Conservation (phyloP, 2,113 vertebrate species). For the Sebastes schlegelii region DNA sequence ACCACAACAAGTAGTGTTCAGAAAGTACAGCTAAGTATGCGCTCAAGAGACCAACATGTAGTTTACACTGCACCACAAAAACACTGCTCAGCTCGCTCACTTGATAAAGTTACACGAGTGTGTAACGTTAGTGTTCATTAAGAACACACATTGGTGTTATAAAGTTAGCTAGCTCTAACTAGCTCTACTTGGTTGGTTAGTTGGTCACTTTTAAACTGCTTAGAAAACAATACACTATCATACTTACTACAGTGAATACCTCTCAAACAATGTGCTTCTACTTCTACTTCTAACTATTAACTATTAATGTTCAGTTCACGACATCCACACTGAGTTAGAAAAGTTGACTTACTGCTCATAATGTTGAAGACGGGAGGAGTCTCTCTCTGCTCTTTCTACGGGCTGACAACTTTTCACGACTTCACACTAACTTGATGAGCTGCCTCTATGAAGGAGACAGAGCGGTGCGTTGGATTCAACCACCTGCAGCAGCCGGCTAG, state of each 20-base stretch:
- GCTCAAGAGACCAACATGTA: background rate
- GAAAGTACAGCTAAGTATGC: conserved; percentile 11
- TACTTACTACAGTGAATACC: background rate
- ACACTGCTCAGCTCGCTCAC: background rate
- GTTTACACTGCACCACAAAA: background rate
- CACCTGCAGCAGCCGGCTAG: fast-evolving
- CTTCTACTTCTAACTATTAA: background rate
- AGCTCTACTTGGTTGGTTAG: conserved; percentile 29
- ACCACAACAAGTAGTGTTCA: conserved; percentile 29
- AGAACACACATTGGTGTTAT: background rate
- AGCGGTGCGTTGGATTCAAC: conserved; percentile 40
- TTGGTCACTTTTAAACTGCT: conserved; percentile 61
- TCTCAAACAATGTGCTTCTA: background rate
- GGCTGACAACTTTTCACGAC: conserved; percentile 85
- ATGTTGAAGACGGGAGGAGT: conserved; percentile 85
- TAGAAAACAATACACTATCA: conserved; percentile 11
- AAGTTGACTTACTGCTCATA: conserved; percentile 88
- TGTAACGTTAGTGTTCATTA: background rate
- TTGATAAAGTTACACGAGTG: background rate
- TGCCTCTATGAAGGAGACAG: conserved; percentile 65
- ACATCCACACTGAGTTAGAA: conserved; percentile 58
- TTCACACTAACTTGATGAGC: conserved; percentile 84
- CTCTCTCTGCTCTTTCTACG: conserved; percentile 79
- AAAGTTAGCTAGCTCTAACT: conserved; percentile 20
- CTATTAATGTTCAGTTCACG: conserved; percentile 13